Conservation (phyloP, 2,888 invertebrate species). For the Oscheius sp. region DNA sequence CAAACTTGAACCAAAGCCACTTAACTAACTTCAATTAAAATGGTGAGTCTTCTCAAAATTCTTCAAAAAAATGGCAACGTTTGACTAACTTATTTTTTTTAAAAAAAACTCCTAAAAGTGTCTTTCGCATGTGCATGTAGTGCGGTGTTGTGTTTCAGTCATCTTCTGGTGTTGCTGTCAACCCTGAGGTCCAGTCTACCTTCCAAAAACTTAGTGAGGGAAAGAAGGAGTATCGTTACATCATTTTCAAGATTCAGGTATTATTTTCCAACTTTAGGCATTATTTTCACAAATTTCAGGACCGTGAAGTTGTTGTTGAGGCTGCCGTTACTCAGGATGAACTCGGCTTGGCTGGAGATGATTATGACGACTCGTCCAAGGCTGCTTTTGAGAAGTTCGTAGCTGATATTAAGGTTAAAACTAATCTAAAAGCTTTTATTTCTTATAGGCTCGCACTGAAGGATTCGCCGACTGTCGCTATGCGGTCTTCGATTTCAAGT, state of each 20-base stretch:
- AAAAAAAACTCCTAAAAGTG: background rate
- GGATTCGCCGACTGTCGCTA: conserved; percentile 89
- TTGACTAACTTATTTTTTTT: no score
- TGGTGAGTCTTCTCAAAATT: conserved; percentile 9
- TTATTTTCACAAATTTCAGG: conserved; percentile 42
- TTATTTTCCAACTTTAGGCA: background rate
- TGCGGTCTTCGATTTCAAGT: conserved; percentile 93
- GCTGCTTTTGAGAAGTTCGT: conserved; percentile 91
- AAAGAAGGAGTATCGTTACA: conserved; percentile 68
- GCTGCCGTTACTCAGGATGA: conserved; percentile 66
- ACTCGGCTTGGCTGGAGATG: conserved; percentile 56
- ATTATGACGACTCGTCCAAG: conserved; percentile 69
- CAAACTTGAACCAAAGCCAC: conserved; percentile 6
- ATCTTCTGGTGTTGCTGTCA: conserved; percentile 69
- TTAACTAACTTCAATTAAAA: background rate
- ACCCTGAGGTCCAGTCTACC: conserved; percentile 69
- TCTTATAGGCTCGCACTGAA: conserved; percentile 75
- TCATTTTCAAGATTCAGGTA: conserved; percentile 70
- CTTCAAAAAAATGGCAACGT: conserved; percentile 4
- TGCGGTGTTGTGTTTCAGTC: conserved; percentile 48
- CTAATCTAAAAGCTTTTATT: background rate
- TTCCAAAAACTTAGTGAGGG: conserved; percentile 70
- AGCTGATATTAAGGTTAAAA: conserved; percentile 82
- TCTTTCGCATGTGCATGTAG: conserved; percentile 30
- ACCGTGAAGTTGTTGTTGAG: conserved; percentile 69